These are phyloP conservation scores for Orycteropus afer DNA, from an alignment of 2,113 vertebrate species.

Conservation along the genomic window DNA sequence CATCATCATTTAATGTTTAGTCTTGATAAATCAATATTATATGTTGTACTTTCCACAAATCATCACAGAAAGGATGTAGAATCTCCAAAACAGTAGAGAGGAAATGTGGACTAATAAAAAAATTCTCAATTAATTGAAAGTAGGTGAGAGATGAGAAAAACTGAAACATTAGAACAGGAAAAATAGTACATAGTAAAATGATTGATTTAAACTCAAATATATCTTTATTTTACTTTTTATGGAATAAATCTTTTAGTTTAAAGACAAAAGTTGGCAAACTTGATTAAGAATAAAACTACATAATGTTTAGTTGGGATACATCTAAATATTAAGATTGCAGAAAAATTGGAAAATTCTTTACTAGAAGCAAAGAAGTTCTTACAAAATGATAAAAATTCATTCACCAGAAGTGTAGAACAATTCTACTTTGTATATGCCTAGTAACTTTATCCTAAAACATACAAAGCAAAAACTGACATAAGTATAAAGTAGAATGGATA, in stretches of 20 bases:
- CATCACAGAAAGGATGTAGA: not conserved
- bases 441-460: not conserved
- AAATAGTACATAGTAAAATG: not conserved
- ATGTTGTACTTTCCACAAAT: not conserved
- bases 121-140: not conserved
- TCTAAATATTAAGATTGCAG: not conserved
- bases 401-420: not conserved
- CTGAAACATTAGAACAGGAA: not conserved
- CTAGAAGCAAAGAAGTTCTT: not conserved
- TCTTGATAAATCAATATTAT: not conserved
- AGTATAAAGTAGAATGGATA: not conserved
- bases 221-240: not conserved
- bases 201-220: not conserved
- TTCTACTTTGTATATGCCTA: not conserved
- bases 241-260: not conserved
- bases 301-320: not conserved
- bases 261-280: not conserved
- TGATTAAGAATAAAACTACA: not conserved
- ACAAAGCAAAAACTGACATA: not conserved
- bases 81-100: not conserved
- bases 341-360: not conserved
- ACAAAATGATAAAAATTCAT: not conserved
- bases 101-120: not conserved
- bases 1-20: not conserved
- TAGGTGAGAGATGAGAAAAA: not conserved